These are phyloP conservation scores for Choreutis nemorana DNA, from an alignment of 2,888 invertebrate species.

Conservation along the genomic window DNA sequence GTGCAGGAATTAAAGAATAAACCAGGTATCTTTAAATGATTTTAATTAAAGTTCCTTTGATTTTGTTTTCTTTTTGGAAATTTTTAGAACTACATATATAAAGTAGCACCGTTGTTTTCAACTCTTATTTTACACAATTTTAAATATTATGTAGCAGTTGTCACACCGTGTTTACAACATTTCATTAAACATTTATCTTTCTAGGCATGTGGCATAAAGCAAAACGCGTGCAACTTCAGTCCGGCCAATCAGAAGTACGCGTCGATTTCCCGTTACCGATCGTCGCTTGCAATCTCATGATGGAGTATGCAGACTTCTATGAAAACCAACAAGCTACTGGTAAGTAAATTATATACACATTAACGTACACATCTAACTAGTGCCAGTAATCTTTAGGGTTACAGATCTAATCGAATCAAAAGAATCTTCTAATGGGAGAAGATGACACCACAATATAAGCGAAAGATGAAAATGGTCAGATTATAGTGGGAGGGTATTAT, in stretches of 20 bases:
- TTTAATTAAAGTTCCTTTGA: too few species aligned
- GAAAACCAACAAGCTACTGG: conserved; percentile 94
- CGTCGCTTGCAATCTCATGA: conserved; percentile 97
- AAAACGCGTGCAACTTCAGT: conserved; percentile 87
- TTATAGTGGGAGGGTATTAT: too few species aligned
- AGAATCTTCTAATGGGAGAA: too few species aligned
- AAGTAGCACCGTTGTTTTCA: too few species aligned
- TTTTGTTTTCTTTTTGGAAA: too few species aligned
- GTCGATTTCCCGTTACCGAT: conserved; percentile 97
- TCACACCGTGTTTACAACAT: not conserved
- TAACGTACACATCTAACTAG: too few species aligned
- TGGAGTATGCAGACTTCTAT: conserved; percentile 97
- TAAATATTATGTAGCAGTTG: not conserved
- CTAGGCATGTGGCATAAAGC: conserved; percentile 95
- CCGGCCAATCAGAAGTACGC: conserved; percentile 94
- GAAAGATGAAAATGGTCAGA: too few species aligned
- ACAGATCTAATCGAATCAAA: too few species aligned
- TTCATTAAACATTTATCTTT: conserved; percentile 6
- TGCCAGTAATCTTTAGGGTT: too few species aligned
- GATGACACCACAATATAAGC: too few species aligned
- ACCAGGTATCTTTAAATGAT: conserved; percentile 69
- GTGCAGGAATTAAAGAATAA: conserved; percentile 97
- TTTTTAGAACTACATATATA: too few species aligned
- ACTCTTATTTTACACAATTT: conserved; percentile 2
- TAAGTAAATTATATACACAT: too few species aligned